Evolutionary conservation across 2,888 invertebrate genomes (phyloP).

Genomic region (Lordiphosa fenestrarum): DNA sequence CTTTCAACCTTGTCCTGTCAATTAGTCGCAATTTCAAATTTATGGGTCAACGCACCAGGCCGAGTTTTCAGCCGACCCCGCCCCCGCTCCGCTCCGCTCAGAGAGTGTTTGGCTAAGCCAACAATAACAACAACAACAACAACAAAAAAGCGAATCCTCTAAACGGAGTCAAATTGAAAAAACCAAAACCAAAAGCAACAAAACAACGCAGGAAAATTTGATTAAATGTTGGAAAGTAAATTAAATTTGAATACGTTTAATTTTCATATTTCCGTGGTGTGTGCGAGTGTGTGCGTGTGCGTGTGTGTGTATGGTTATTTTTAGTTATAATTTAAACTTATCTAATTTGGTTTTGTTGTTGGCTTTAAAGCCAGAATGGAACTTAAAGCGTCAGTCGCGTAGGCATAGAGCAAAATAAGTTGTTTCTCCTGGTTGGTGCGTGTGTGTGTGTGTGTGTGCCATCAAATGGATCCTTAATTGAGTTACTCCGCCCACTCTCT

Average conservation of each 20-base stretch:
- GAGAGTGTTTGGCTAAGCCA: not conserved
- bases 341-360: constrained; percentile 47
- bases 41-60: constrained; percentile 40
- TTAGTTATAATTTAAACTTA: constrained; percentile 52
- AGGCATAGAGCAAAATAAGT: constrained; percentile 1
- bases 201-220: constrained; percentile 58
- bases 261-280: constrained; percentile 65
- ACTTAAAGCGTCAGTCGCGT: constrained; percentile 16
- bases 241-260: constrained; percentile 73
- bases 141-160: constrained; percentile 27
- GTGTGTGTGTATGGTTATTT: constrained; percentile 38
- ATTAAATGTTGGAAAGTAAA: constrained; percentile 66
- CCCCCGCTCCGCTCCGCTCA: too few species aligned
- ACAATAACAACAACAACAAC: constrained; percentile 10
- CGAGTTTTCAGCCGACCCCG: not conserved
- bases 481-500: constrained; percentile 80
- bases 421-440: constrained; percentile 11
- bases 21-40: constrained; percentile 12
- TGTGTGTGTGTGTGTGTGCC: constrained; percentile 63
- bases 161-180: constrained; percentile 51
- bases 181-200: constrained; percentile 32
- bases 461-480: constrained; percentile 81
- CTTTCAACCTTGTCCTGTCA: constrained; percentile 7
- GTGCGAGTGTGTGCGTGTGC: constrained; percentile 9
- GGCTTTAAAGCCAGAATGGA: constrained; percentile 1